Evolutionary conservation across 2,113 vertebrate species (phyloP), one percentile per base, ranked within the genome.

Genomic region (Sylvicapra grimmia): DNA sequence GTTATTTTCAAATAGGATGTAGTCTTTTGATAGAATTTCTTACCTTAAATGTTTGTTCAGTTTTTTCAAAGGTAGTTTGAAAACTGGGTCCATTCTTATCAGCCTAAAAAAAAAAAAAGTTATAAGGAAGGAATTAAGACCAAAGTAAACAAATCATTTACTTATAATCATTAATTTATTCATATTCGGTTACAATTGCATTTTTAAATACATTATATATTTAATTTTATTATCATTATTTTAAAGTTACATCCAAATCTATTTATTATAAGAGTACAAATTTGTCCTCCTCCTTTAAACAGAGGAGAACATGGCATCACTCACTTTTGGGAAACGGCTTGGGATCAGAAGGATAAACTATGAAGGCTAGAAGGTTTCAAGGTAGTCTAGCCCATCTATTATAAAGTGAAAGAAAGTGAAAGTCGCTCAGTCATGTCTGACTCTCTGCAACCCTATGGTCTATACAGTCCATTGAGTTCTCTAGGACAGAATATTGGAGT

Each of bases 11-110:
- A 47, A 93, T 9, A 96, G 11, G 10, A 92, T 44, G 77, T 40
- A 49, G 33, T 58, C 9, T n/a, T 87, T 91, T 63, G 83, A 21
- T 33, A 75, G 79, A 88, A 94, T n/a, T 93, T 94, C 77, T 98
- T 98, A 99, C 99, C 99, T 99, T 99, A 92, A 99, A 93, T 27
- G 97, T 99, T 98, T 99, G 99, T 94, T 99, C 99, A 0, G 99
- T 99, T 98, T 98, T 99, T 98, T 99, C 98, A 98, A 99, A 99
- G 85, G 88, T 18, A 5, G 98, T 99, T 96, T 99, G 98, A 97
- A 99, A 99, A 92, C 98, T 98, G 51, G 99, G 99, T 36, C 99
- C 99, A 47, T 59, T 98, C 84, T 98, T 98, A 97, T 99, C 99
- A 59, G 99, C 99, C 99, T 99, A 97, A 90, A 96, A 98, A 96